Base-by-base conservation (phyloP, 2,888 invertebrate genomes). In the Sipha maydis region DNA sequence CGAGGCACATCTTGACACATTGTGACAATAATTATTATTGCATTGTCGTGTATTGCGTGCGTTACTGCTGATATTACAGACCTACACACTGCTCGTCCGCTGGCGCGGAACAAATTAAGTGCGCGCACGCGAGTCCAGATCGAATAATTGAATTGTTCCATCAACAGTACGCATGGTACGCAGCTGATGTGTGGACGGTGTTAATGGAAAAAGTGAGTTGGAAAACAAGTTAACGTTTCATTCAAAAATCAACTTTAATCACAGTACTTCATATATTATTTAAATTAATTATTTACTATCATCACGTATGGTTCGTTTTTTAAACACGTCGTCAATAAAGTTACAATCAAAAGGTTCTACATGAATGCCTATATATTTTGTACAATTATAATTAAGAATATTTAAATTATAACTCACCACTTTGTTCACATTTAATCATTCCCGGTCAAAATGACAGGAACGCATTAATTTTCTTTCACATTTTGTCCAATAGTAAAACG, bases 1-100 rank as follows among this genome's bases (percentile, higher is more conserved):
- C 78, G 54, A 17, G 48, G 85, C 61, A 34, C 67, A 38, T n/a
- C 25, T 41, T 7, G n/a, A 78, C 54, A 88, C 88, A 88, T 82
- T 88, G 88, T 25, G 19, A 82, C 88, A 76, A 75, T 82, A 88
- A 88, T 88, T 88, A 82, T 88, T 75, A n/a, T 88, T 80, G 69
- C 41, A 79, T 79, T 79, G 19, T 79, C 28, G 28, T 31, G 3
- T 11, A 21, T 3, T 77, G 9, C 19, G 34, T 34, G 28, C 73
- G 73, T 34, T n/a, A 34, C 19, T 73, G 31, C 25, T 0, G 41
- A 77, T 77, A 48, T 75, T 9, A 41, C 28, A 34, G 34, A 34
- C 34, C 34, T 34, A 77, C 61, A 34, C 5, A 25, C n/a, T 61
- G 28, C 79, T 21, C 38, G 41, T 25, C 48, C 21, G 56, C 5